Conservation (phyloP, 2,888 invertebrate genomes). For the Melieria picta region DNA sequence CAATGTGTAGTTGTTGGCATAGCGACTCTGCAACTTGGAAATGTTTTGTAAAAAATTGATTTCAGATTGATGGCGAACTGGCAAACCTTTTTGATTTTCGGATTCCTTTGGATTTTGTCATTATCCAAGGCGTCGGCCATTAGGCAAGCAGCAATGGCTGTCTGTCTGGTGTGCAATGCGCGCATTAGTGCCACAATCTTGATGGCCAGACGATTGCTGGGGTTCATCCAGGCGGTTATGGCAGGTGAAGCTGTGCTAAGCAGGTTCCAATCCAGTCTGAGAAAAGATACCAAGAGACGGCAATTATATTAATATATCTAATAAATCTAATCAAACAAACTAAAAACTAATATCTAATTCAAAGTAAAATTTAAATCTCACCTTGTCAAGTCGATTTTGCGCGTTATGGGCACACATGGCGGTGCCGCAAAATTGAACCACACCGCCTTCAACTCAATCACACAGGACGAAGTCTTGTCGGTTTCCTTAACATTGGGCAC, state of each 20-base stretch:
- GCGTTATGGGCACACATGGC: conserved; percentile 90
- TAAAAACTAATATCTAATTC: background rate
- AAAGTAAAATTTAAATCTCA: conserved; percentile 52
- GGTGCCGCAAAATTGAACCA: conserved; percentile 99
- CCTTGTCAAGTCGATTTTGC: conserved; percentile 94
- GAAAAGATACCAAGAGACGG: background rate
- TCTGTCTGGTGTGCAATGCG: conserved; percentile 80
- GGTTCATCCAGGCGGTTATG: conserved; percentile 98
- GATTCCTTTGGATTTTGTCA: conserved; percentile 73
- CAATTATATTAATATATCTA: background rate
- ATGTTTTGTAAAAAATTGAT: conserved; percentile 3
- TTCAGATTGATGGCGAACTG: background rate
- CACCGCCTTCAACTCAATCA: conserved; percentile 87
- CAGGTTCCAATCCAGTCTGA: conserved; percentile 91
- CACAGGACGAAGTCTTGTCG: conserved; percentile 82
- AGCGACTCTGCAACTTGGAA: conserved; percentile 77
- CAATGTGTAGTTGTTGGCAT: conserved; percentile 82
- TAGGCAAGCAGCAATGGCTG: conserved; percentile 90
- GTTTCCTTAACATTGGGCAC: conserved; percentile 73
- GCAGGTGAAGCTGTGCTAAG: conserved; percentile 95
- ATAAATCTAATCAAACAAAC: background rate
- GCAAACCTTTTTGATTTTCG: conserved; percentile 63
- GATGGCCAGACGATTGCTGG: conserved; percentile 88
- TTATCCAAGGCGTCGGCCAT: conserved; percentile 95
- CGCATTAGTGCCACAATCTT: conserved; percentile 83